Conservation (phyloP, 2,113 vertebrate species). For the Chaetura pelagica region DNA sequence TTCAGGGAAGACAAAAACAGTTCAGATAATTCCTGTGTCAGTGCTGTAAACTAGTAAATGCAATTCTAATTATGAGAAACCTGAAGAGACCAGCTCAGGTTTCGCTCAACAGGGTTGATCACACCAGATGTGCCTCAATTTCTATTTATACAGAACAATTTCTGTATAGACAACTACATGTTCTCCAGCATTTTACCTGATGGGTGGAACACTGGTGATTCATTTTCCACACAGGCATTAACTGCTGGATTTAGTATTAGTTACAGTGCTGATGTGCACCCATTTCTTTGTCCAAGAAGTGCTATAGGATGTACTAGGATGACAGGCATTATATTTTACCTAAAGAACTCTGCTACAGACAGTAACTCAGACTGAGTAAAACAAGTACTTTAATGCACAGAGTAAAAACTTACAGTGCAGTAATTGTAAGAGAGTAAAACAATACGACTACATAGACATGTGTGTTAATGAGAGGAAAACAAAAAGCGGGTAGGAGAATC, state of each 20-base stretch:
- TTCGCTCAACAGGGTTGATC: neutral
- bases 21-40: neutral
- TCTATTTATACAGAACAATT: neutral
- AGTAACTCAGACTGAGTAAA: neutral
- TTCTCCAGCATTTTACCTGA: neutral
- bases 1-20: neutral
- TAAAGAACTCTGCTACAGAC: neutral
- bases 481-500: no score
- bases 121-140: neutral
- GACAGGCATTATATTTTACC: neutral
- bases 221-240: no score
- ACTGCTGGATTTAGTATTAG: neutral
- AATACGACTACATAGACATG: no score
- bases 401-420: neutral
- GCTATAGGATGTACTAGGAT: fast-evolving
- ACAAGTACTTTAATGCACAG: neutral
- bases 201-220: fast-evolving
- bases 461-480: no score
- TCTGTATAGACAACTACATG: neutral
- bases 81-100: neutral
- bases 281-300: fast-evolving
- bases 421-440: neutral
- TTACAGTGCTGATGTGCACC: no score
- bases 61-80: neutral
- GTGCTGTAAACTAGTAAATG: neutral